Conservation (phyloP, 2,888 invertebrate species). For the Anticlea derivata region DNA sequence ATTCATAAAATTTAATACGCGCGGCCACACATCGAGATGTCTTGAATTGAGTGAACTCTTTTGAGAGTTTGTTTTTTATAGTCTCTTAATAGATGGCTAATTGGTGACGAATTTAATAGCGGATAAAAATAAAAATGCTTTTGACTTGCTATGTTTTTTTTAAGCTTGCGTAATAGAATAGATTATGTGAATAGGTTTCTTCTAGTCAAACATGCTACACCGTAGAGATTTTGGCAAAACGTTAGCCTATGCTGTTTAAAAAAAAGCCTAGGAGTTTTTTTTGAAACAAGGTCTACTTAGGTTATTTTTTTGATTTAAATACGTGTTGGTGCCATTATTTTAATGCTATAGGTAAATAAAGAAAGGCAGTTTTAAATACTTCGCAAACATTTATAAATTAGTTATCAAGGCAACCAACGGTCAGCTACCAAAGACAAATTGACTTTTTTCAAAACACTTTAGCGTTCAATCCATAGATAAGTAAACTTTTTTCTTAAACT, state of each 20-base stretch:
- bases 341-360: too few relatives aligned
- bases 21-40: constrained; percentile 60
- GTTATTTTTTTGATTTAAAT: too few relatives aligned
- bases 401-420: not conserved
- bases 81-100: constrained; percentile 38
- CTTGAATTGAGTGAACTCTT: constrained; percentile 40
- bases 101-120: constrained; percentile 42
- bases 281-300: too few relatives aligned
- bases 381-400: not conserved
- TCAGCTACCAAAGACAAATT: constrained; percentile 54
- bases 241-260: too few relatives aligned
- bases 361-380: not conserved
- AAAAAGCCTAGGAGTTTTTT: too few relatives aligned
- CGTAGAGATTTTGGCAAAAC: too few relatives aligned
- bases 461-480: constrained; percentile 54
- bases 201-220: too few relatives aligned
- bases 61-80: constrained; percentile 31
- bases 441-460: constrained; percentile 45
- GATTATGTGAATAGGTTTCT: too few relatives aligned
- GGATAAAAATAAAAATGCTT: constrained; percentile 31
- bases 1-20: constrained; percentile 65
- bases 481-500: constrained; percentile 37
- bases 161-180: not conserved
- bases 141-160: constrained; percentile 9
- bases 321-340: too few relatives aligned